Percentiles rank a stretch among this genome's conserved stretches.
phyloP scores from a whole-genome alignment of 1,140 invertebrate species.

The Ptiloglossa arizonensis region DNA sequence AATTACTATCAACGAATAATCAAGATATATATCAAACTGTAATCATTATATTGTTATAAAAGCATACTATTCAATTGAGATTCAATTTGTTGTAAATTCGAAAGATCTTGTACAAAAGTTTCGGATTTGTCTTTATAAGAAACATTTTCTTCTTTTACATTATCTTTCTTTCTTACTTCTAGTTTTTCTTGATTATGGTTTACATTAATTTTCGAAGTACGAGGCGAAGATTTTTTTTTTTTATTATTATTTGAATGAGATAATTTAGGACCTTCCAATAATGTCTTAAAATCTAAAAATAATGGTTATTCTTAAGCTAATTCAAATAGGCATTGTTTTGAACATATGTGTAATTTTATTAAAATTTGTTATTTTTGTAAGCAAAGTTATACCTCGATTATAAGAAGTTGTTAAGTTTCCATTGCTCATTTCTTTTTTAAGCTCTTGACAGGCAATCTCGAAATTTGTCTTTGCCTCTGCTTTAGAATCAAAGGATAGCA shows the following conservation, averaged over 20 bases:
- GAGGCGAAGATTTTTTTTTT: background rate
- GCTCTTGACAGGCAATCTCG: background rate
- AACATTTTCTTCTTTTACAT: slow-evolving; percentile 42
- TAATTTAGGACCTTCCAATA: slow-evolving; percentile 30
- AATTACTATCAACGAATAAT: background rate
- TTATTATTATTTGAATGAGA: background rate
- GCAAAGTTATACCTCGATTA: slow-evolving; percentile 20
- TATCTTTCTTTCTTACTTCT: background rate
- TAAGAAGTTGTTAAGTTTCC: background rate
- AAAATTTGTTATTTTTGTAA: slow-evolving; percentile 1
- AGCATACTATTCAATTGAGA: slow-evolving; percentile 35
- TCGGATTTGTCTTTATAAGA: slow-evolving; percentile 28
- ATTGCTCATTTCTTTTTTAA: slow-evolving; percentile 23
- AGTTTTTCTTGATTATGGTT: slow-evolving; percentile 31
- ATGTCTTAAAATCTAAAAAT: slow-evolving; percentile 19
- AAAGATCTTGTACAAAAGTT: slow-evolving; percentile 2
- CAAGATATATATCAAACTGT: background rate
- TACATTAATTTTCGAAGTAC: background rate
- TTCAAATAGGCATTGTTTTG: background rate
- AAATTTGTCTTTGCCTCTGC: slow-evolving; percentile 11
- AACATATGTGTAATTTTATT: background rate
- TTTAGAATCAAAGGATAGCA: slow-evolving; percentile 26
- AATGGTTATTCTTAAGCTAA: background rate
- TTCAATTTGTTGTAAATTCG: slow-evolving; percentile 12
- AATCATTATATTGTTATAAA: background rate